phyloP scores from a whole-genome alignment of 2,113 vertebrate genomes.

The Aptenodytes forsteri region DNA sequence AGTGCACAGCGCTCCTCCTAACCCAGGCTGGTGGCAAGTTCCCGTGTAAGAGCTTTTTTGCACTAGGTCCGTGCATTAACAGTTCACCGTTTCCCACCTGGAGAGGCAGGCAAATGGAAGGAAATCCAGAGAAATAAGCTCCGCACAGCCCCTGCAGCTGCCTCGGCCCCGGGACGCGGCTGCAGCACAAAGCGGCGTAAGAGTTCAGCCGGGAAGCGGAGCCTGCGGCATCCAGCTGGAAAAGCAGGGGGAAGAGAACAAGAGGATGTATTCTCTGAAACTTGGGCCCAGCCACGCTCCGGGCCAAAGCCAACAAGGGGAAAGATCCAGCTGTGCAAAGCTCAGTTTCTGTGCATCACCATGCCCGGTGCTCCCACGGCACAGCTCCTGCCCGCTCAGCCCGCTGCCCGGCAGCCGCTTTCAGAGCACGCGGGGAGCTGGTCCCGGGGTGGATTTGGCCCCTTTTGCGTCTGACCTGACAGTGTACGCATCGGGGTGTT shows the following conservation, averaged over 20 bases:
- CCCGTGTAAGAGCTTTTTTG: neutral
- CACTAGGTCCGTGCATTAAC: rapidly evolving
- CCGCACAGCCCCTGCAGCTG: neutral
- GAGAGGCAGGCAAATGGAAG: neutral
- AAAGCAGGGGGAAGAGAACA: conserved; percentile 5
- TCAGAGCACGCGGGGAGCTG: neutral
- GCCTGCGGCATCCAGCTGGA: conserved; percentile 13
- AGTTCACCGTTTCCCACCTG: neutral
- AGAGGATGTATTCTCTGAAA: conserved; percentile 6
- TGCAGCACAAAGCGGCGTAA: neutral
- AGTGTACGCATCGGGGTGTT: rapidly evolving
- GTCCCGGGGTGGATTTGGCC: neutral
- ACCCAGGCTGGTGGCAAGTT: neutral
- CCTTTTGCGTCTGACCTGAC: neutral
- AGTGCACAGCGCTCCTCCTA: rapidly evolving
- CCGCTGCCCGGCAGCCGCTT: rapidly evolving
- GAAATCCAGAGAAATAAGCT: neutral
- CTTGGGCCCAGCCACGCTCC: neutral
- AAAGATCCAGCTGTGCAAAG: neutral
- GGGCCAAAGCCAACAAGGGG: conserved; percentile 8
- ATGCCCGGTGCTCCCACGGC: neutral
- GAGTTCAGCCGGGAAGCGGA: neutral
- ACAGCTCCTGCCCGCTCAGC: neutral
- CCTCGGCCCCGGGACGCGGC: neutral
- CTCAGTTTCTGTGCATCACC: rapidly evolving